Evolutionary conservation across 2,888 invertebrate species (phyloP), one percentile per base, ranked within the genome.

Genomic region (Parthenolecanium corni): DNA sequence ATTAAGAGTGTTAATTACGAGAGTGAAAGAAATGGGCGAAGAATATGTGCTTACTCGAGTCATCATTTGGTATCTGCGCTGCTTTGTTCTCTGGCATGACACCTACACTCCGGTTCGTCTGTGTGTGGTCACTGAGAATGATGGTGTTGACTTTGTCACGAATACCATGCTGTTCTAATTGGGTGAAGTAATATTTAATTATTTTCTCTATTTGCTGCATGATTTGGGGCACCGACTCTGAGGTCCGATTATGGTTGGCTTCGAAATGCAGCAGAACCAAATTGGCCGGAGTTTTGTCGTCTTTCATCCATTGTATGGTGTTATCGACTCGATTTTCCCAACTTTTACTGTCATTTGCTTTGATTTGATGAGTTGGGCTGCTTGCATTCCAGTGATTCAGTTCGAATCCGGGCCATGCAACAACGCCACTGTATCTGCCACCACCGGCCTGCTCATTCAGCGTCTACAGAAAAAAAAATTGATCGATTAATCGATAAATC

Each of bases 51-150:
- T n/a, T 6, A 31, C 31, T 31, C 31, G 31, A 31, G 9, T 9
- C 31, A 9, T 31, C 9, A 9, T 4, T 31, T 9, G 31, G 31
- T 9, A 31, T 6, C 31, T 4, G 31, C 31, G 31, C 9, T 9
- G 31, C n/a, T 4, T 31, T 9, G 31, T 9, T 6, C 31, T 9
- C 31, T 9, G 31, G 31, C 31, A 31, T 31, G 5, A 9, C 31
- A 31, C 31, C 31, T 31, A 31, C 31, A 9, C 31, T 31, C 5
- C 31, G 5, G 31, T 31, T 9, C 5, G 31, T 31, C 31, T 4
- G 9, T 9, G 86, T 86, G 73, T 87, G 87, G 72, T 86, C 86
- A 73, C 84, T 84, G 47, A 85, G 72, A 65, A 86, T 77, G 62
- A 86, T 77, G 1, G 86, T 76, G 71, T 85, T 84, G 0, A 81